A percentile compares a stretch with the other conserved stretches of the same genome.
Conservation (phyloP, 2,888 invertebrate genomes). For the Limnephilus rhombicus region DNA sequence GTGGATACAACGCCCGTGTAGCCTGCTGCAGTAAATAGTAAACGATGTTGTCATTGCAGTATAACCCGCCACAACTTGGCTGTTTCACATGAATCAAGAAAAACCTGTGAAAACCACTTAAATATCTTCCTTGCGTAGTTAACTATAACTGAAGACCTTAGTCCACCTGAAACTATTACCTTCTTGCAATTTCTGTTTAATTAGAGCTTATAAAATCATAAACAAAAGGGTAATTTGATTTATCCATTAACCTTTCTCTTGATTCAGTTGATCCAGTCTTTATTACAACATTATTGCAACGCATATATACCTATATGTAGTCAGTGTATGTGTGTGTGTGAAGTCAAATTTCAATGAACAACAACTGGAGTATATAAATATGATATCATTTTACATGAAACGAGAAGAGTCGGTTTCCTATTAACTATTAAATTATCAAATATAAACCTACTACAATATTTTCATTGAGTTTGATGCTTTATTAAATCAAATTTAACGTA, state of each 20-base stretch:
- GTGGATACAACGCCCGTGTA: not conserved
- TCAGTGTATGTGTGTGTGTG: conserved; percentile 66
- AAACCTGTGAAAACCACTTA: not conserved
- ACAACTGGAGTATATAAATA: conserved; percentile 46
- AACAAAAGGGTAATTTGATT: not conserved
- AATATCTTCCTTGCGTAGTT: not conserved
- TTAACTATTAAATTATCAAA: conserved; percentile 62
- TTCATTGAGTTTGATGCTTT: conserved; percentile 77
- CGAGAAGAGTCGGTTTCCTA: conserved; percentile 51
- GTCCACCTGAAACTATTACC: not conserved
- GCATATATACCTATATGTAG: conserved; percentile 66
- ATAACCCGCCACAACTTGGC: conserved; percentile 33
- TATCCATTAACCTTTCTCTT: conserved; percentile 11
- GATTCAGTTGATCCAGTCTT: conserved; percentile 28
- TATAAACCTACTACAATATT: conserved; percentile 74
- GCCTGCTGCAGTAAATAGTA: conserved; percentile 52
- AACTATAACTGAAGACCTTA: not conserved
- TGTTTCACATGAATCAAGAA: conserved; percentile 32
- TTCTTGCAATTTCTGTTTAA: not conserved
- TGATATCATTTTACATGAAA: conserved; percentile 56
- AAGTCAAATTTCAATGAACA: conserved; percentile 50
- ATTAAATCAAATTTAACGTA: conserved; percentile 70
- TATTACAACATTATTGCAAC: conserved; percentile 66
- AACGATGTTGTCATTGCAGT: conserved; percentile 48
- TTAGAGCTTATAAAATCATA: not conserved